Conservation (phyloP, 1,140 invertebrate genomes). For the Scylla paramamosain region DNA sequence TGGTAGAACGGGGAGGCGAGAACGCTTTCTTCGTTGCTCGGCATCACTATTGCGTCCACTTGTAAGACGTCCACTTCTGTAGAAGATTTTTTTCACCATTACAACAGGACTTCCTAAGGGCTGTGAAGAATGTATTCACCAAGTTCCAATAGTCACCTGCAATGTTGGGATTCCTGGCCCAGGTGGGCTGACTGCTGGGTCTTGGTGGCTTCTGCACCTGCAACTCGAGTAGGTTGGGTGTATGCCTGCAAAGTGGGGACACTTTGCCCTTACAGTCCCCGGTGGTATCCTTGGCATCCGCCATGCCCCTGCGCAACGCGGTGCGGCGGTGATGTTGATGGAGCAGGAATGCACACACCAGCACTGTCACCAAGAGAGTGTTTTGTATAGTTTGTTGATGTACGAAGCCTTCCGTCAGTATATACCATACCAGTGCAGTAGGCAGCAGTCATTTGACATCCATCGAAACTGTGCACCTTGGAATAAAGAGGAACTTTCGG, state of each 20-base stretch:
- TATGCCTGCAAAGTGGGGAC: constrained; percentile 22
- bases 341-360: constrained; percentile 54
- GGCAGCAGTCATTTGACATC: too few relatives aligned
- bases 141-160: constrained; percentile 22
- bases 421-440: too few relatives aligned
- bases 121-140: not conserved
- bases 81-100: too few relatives aligned
- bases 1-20: too few relatives aligned
- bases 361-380: not conserved
- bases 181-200: constrained; percentile 38
- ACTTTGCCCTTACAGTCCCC: constrained; percentile 37
- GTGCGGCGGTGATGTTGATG: constrained; percentile 57
- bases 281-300: not conserved
- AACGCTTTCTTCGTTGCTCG: too few relatives aligned
- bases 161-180: constrained; percentile 55
- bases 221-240: constrained; percentile 52
- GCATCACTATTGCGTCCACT: too few relatives aligned
- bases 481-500: too few relatives aligned
- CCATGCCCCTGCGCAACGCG: not conserved
- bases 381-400: too few relatives aligned
- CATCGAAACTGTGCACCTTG: too few relatives aligned
- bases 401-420: too few relatives aligned
- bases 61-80: too few relatives aligned
- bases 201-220: constrained; percentile 36
- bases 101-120: too few relatives aligned